Evolutionary conservation across 2,888 invertebrate genomes (phyloP).

Genomic region (Ornithoptera priamus): DNA sequence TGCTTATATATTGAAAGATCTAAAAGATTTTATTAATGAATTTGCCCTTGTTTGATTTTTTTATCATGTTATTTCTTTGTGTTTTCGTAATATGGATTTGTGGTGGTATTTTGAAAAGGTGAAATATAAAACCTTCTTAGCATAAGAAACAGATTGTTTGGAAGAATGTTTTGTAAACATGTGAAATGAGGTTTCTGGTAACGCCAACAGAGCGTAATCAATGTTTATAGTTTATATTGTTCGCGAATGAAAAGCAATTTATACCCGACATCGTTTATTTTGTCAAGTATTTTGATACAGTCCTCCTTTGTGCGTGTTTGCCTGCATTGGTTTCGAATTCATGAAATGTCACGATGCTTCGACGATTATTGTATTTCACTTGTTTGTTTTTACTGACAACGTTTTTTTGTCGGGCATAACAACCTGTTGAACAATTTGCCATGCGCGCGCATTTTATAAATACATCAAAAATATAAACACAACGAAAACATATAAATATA

Average conservation of each 20-base stretch:
- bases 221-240: conserved; percentile 14
- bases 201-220: background rate
- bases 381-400: conserved; percentile 7
- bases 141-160: background rate
- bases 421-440: conserved; percentile 4
- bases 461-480: background rate
- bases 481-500: too few relatives aligned
- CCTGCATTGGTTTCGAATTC: conserved; percentile 8
- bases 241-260: conserved; percentile 13
- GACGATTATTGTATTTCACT: conserved; percentile 9
- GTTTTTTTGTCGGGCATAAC: conserved; percentile 8
- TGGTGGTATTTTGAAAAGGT: too few relatives aligned
- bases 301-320: conserved; percentile 16
- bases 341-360: conserved; percentile 15
- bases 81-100: too few relatives aligned
- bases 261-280: conserved; percentile 15
- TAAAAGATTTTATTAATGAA: too few relatives aligned
- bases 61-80: too few relatives aligned
- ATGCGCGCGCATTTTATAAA: background rate
- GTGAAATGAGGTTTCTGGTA: background rate
- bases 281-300: conserved; percentile 20
- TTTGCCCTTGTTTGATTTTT: too few relatives aligned
- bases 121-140: too few relatives aligned
- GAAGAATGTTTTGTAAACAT: background rate
- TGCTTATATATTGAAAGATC: too few relatives aligned